Base-by-base conservation (phyloP, 2,888 invertebrate species). In the Idaea aversata region DNA sequence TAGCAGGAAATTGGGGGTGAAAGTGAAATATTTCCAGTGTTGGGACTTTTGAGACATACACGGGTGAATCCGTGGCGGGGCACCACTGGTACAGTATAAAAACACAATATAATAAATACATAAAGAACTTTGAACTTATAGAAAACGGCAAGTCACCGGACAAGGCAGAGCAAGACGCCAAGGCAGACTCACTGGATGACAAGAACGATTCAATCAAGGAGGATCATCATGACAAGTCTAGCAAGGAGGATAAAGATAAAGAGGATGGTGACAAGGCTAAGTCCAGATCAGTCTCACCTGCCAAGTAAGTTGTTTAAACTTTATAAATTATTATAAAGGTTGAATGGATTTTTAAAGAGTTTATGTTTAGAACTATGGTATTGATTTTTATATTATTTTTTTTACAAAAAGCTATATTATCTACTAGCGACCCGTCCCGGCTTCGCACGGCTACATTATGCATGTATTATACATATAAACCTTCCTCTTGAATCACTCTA, bases 131-230 rank as follows among this genome's bases (percentile, higher is more conserved):
- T 34, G 59, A n/a, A n/a, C n/a, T 65, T 63, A 57, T 72, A 92
- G 92, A 92, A 84, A 92, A 93, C 72, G 92, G 92, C 57, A 91
- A 91, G 78, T 91, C 92, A 16, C 91, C 91, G 3, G 91, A 88
- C 69, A 87, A 84, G 81, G 83, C 91, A 82, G 86, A 88, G 75
- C 89, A 87, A 0, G 68, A 75, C 69, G 86, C 90, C 76, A 84
- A 91, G 75, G 88, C 93, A 82, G 79, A 84, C 61, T 84, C 82
- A 62, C 79, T 81, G 57, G 87, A 83, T 67, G 75, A 80, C 0
- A 77, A 74, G n/a, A 78, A 70, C 59, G 88, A 87, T 60, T 65
- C 75, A 34, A 73, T 78, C 67, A 91, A 85, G 80, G 88, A 88
- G 75, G 92, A 90, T 76, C 84, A 77, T 83, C 86, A 88, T 84